phyloP scores from a whole-genome alignment of 1,140 invertebrate species.

The Drosophila mayri region DNA sequence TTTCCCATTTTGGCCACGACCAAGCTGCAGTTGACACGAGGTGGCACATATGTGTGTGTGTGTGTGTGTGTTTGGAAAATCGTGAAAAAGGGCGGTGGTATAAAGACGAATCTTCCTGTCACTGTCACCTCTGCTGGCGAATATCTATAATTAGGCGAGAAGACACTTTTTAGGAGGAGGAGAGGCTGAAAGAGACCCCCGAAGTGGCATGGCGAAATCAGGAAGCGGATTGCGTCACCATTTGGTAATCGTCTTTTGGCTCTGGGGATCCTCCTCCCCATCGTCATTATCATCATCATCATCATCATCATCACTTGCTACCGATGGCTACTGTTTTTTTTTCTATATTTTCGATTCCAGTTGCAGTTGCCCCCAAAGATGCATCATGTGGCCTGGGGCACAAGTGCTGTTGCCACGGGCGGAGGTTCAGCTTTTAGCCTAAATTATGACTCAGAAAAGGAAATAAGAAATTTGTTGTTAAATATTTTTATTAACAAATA shows the following conservation, averaged over 20 bases:
- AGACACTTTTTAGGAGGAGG: constrained; percentile 31
- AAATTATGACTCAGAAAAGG: not conserved
- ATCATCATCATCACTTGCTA: constrained; percentile 25
- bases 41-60: not conserved
- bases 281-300: not conserved
- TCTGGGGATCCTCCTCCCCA: constrained; percentile 15
- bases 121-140: constrained; percentile 22
- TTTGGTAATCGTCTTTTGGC: constrained; percentile 1
- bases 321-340: constrained; percentile 30
- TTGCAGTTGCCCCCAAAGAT: not conserved
- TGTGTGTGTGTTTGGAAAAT: constrained; percentile 15
- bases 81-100: constrained; percentile 9
- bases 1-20: constrained; percentile 10
- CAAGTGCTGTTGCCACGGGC: constrained; percentile 1
- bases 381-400: constrained; percentile 1
- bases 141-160: constrained; percentile 74
- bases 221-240: constrained; percentile 70
- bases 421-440: not conserved
- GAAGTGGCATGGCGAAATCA: constrained; percentile 48
- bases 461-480: not conserved
- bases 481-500: no score
- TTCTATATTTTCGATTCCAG: constrained; percentile 4
- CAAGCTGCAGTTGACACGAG: constrained; percentile 2
- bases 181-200: not conserved
- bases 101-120: constrained; percentile 67